Evolutionary conservation across 2,888 invertebrate genomes (phyloP).

Genomic region (Pandemis cinnamomeana): DNA sequence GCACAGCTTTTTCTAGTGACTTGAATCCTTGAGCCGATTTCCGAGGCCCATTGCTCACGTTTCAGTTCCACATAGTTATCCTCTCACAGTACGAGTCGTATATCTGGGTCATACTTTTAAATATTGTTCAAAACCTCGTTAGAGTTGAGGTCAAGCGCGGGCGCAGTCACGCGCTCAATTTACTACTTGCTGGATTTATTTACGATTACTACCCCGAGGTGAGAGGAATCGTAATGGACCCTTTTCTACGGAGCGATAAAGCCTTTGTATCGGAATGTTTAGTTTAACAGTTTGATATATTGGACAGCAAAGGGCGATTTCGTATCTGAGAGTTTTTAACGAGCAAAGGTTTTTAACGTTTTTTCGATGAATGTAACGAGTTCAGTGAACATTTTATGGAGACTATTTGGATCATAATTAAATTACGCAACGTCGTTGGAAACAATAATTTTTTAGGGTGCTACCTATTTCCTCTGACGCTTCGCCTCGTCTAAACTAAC

Average conservation of each 20-base stretch:
- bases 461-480: no score
- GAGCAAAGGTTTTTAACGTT: not conserved
- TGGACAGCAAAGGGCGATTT: conserved; percentile 22
- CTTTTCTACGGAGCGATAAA: conserved; percentile 36
- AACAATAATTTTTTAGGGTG: no score
- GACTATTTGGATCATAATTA: no score
- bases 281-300: conserved; percentile 49
- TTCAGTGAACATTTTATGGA: no score
- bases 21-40: no score
- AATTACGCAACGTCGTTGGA: no score
- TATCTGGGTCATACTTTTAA: not conserved
- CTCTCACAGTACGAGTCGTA: no score
- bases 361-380: not conserved
- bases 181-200: conserved; percentile 64
- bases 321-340: conserved; percentile 17
- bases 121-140: conserved; percentile 19
- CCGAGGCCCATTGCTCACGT: no score
- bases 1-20: no score
- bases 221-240: conserved; percentile 58
- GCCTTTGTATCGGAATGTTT: conserved; percentile 43
- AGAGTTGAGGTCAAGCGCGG: conserved; percentile 30
- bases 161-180: conserved; percentile 61
- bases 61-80: no score
- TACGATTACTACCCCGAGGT: conserved; percentile 62
- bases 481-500: no score